Evolutionary conservation across 2,797 vertebrate genomes (phyloP).

Genomic region (Rhodeus uyekii): DNA sequence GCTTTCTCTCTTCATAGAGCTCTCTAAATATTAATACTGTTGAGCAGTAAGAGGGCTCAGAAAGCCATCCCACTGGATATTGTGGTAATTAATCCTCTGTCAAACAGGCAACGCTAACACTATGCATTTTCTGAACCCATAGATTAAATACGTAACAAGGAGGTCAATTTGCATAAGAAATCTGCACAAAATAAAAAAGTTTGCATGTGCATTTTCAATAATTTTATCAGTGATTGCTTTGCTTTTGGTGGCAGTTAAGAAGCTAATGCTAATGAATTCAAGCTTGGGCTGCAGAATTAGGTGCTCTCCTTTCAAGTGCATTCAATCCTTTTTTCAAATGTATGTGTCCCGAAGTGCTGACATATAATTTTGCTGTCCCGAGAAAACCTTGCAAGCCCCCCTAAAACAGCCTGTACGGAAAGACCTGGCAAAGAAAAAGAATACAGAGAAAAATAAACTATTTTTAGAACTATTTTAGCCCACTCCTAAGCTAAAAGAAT

Average conservation of each 20-base stretch:
- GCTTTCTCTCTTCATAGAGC: not conserved
- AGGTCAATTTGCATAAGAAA: not conserved
- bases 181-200: not conserved
- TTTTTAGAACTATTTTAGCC: not conserved
- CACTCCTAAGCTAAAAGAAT: no score
- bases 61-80: conserved; percentile 43
- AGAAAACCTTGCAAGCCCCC: not conserved
- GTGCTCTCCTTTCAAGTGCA: not conserved
- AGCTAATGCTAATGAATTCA: not conserved
- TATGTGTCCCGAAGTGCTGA: not conserved
- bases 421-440: not conserved
- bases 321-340: not conserved
- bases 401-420: not conserved
- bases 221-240: not conserved
- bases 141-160: conserved; percentile 13
- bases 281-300: not conserved
- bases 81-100: conserved; percentile 74
- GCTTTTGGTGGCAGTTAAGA: not conserved
- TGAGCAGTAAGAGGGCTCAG: not conserved
- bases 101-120: conserved; percentile 63
- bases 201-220: not conserved
- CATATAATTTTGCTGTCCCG: not conserved
- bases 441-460: not conserved
- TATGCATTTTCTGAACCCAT: conserved; percentile 42
- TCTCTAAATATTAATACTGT: conserved; percentile 47